Evolutionary conservation across 2,113 vertebrate species (phyloP), one percentile per base, ranked within the genome.

Genomic region (Rattus rattus): DNA sequence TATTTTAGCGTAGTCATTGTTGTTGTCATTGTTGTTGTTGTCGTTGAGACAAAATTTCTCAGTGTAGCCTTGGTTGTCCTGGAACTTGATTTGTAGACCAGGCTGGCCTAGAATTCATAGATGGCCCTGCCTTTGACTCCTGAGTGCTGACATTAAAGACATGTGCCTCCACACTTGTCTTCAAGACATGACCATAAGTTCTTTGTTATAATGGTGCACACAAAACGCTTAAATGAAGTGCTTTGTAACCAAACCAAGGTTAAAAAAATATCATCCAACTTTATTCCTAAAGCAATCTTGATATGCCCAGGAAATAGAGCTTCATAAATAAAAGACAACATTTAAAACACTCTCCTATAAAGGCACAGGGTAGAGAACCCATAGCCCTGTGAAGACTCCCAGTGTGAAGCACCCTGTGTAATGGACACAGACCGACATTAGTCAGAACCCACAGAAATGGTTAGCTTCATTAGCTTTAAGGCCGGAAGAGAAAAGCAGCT

Each of bases 211-310:
- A 28, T 63, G n/a, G 11, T 52, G 47, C 20, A 16, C 33, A 70
- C 30, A 70, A 77, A 69, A 36, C 13, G 67, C 80, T 52, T 39
- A 76, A 30, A 67, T 80, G 36, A 91, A 75, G 89, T 73, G 8
- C 24, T 86, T 4, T 17, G 73, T 36, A 77, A 67, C 72, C 14
- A 70, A 79, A 70, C 36, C 33, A 73, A 11, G 75, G 91, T 28
- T 77, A 75, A 36, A 93, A 79, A 72, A 89, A 79, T 90, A 79
- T 90, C 22, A 76, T 22, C 61, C 7, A 39, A 75, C 79, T 93
- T 75, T 93, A 59, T 36, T 16, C 84, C 26, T 49, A 95, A 94
- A 73, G 69, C 33, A 83, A 10, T 92, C 43, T 96, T 94, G 65
- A 61, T 95, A 49, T 56, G 36, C 3, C 30, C 39, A 67, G 80